phyloP scores from a whole-genome alignment of 2,888 invertebrate species.

The Nomada flava region DNA sequence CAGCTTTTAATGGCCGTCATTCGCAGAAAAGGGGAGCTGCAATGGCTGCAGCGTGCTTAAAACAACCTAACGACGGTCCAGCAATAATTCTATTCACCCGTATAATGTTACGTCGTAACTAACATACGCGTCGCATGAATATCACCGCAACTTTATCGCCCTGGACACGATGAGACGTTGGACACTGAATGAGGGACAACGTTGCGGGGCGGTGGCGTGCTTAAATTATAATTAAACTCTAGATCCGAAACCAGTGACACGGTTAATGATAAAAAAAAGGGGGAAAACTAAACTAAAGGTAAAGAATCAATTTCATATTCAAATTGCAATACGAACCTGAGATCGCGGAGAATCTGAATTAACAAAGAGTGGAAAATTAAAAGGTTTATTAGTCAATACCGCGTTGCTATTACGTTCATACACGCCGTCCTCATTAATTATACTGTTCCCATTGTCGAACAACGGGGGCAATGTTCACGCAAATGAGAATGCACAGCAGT shows the following conservation, averaged over 20 bases:
- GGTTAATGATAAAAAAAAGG: not conserved
- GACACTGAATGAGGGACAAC: conserved; percentile 43
- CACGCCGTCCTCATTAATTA: conserved; percentile 35
- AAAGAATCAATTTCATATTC: not conserved
- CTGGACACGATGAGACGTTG: conserved; percentile 12
- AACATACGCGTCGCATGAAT: conserved; percentile 37
- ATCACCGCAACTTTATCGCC: conserved; percentile 36
- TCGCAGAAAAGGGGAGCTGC: not conserved
- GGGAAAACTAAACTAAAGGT: not conserved
- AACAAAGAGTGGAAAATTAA: conserved; percentile 12
- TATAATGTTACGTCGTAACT: conserved; percentile 38
- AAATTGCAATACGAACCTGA: not conserved
- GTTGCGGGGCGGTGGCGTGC: conserved; percentile 5
- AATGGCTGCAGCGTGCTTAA: not conserved
- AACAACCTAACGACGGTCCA: conserved; percentile 18
- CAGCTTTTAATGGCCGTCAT: conserved; percentile 5
- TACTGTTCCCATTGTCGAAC: conserved; percentile 29
- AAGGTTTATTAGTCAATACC: conserved; percentile 19
- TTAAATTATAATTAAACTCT: conserved; percentile 30
- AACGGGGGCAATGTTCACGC: conserved; percentile 39
- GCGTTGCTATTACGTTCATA: conserved; percentile 23
- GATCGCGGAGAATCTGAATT: not conserved
- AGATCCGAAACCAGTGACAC: too few relatives aligned
- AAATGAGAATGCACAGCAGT: conserved; percentile 45
- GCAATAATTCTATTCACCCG: conserved; percentile 33